Percentiles rank a stretch among this genome's conserved stretches.
These are phyloP conservation scores for Lepidothrix coronata DNA, from an alignment of 2,113 vertebrate genomes.

Conservation along the genomic window DNA sequence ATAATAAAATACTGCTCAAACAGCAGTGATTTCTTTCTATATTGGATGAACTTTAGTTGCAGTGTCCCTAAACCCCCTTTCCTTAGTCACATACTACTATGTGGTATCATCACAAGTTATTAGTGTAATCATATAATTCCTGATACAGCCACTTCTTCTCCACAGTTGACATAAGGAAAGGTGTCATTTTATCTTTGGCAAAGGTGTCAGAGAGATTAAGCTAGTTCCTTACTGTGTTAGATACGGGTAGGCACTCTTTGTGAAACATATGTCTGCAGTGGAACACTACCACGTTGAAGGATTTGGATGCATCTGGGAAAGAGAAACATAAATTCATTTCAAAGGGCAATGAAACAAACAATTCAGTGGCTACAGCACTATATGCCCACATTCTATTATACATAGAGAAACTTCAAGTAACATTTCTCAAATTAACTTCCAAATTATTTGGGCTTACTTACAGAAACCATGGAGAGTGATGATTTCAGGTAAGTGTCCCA, in stretches of 20 bases:
- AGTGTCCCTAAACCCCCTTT: neutral
- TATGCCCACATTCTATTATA: neutral
- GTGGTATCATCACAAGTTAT: neutral
- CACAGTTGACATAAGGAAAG: neutral
- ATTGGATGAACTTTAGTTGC: neutral
- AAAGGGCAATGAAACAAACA: neutral
- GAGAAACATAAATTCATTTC: neutral
- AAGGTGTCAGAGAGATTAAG: neutral
- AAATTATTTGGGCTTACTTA: neutral
- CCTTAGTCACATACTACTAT: neutral
- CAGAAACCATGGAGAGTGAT: neutral
- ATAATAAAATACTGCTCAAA: neutral
- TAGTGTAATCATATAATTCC: neutral
- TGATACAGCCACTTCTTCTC: neutral
- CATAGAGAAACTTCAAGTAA: neutral
- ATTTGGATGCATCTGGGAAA: slow-evolving; percentile 85
- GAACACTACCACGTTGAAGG: slow-evolving; percentile 89
- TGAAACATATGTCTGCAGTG: slow-evolving; percentile 99
- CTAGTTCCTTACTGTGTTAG: slow-evolving; percentile 81
- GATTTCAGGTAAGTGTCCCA: neutral
- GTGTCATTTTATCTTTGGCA: neutral
- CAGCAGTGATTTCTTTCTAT: neutral
- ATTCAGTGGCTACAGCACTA: neutral
- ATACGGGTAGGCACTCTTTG: slow-evolving; percentile 90
- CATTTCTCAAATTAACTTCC: neutral